Percentiles rank a stretch among this genome's conserved stretches.
These are phyloP conservation scores for Branchinecta lynchi DNA, from an alignment of 1,140 invertebrate genomes.

Conservation along the genomic window DNA sequence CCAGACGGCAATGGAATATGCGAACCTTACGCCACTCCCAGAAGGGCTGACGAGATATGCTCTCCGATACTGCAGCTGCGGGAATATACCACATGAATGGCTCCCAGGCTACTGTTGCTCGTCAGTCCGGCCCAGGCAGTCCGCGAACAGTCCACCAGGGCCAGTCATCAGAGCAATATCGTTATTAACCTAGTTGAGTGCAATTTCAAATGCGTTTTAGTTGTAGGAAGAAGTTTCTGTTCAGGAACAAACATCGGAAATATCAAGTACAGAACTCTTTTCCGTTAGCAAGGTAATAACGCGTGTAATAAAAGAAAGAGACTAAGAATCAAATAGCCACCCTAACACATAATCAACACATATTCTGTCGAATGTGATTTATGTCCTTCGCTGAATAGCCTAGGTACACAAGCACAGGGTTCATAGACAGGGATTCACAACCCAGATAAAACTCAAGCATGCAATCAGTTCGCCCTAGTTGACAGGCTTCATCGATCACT, in stretches of 20 bases:
- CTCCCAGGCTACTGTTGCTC: conserved; percentile 17
- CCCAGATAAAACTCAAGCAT: too few relatives aligned
- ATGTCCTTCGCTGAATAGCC: too few relatives aligned
- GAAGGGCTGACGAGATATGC: conserved; percentile 2
- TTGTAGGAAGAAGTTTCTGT: background rate
- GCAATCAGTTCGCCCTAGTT: conserved; percentile 22
- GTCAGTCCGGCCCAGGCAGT: background rate
- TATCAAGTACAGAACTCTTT: too few relatives aligned
- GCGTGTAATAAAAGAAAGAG: too few relatives aligned
- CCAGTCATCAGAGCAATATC: background rate
- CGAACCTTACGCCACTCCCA: conserved; percentile 19
- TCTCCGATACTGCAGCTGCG: conserved; percentile 11
- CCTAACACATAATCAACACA: background rate
- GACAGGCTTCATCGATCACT: conserved; percentile 20
- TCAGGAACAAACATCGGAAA: background rate
- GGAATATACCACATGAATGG: conserved; percentile 21
- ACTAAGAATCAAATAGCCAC: too few relatives aligned
- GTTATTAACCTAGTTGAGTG: background rate
- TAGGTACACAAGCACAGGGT: too few relatives aligned
- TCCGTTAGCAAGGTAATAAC: too few relatives aligned
- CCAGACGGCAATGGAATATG: conserved; percentile 52
- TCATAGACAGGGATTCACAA: too few relatives aligned
- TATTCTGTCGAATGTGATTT: conserved; percentile 18
- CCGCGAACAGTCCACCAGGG: background rate
- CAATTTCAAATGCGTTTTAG: background rate